Percentiles rank a stretch among this genome's conserved stretches.
phyloP scores from a whole-genome alignment of 1,140 invertebrate genomes.

The Panagrolaimus sp. region DNA sequence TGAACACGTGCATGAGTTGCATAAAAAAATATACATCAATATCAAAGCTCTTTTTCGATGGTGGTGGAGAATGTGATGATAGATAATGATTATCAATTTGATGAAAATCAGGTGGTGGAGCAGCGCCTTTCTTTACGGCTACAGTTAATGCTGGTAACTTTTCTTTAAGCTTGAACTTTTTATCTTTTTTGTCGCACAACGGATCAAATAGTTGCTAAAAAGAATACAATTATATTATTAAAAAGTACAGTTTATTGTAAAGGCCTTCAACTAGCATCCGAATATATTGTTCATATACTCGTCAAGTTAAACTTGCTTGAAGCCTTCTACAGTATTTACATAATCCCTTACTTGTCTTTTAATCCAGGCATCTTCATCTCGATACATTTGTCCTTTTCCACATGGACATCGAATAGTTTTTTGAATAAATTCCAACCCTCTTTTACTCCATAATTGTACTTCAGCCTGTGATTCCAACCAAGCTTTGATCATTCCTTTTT shows the following conservation, averaged over 20 bases:
- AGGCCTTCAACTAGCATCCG: too few relatives aligned
- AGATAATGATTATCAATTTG: background rate
- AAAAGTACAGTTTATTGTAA: too few relatives aligned
- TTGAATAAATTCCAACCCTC: background rate
- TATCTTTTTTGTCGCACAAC: background rate
- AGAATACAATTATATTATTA: background rate
- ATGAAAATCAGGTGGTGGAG: background rate
- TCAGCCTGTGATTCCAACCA: background rate
- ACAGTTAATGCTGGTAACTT: background rate
- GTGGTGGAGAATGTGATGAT: constrained; percentile 6
- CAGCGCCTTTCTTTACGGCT: background rate
- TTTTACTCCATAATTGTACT: background rate
- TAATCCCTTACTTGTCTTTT: background rate
- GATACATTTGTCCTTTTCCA: background rate
- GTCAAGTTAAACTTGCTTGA: too few relatives aligned
- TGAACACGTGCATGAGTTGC: too few relatives aligned
- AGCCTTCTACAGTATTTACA: too few relatives aligned
- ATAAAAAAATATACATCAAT: too few relatives aligned
- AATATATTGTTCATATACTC: too few relatives aligned
- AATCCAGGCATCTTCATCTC: constrained; percentile 9
- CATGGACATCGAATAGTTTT: constrained; percentile 4
- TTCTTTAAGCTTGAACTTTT: background rate
- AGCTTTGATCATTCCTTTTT: background rate
- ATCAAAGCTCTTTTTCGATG: background rate
- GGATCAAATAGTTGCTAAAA: background rate